phyloP scores from a whole-genome alignment of 2,888 invertebrate genomes.

The Noctuana brunneofusca region DNA sequence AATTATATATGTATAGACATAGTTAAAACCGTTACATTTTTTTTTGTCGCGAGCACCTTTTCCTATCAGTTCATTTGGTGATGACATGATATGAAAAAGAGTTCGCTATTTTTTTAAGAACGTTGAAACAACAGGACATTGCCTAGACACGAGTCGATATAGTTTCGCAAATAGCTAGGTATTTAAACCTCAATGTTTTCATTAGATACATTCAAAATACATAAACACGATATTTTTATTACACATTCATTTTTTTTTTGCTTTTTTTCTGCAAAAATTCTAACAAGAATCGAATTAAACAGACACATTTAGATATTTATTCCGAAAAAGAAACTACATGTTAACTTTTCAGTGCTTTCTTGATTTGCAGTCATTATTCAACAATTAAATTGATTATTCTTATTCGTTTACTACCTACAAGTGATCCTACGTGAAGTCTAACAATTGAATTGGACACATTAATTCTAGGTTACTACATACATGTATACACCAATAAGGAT shows the following conservation, averaged over 20 bases:
- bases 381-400: conserved; percentile 24
- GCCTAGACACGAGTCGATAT: conserved; percentile 63
- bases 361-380: conserved; percentile 22
- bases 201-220: conserved; percentile 63
- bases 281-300: conserved; percentile 40
- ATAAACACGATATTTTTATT: conserved; percentile 58
- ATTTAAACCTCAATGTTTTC: conserved; percentile 58
- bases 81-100: conserved; percentile 51
- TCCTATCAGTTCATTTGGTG: conserved; percentile 42
- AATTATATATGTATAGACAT: conserved; percentile 77
- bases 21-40: conserved; percentile 73
- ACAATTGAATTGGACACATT: conserved; percentile 54
- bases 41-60: conserved; percentile 62
- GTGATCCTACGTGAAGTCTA: conserved; percentile 38
- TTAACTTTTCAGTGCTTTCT: conserved; percentile 40
- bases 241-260: conserved; percentile 47
- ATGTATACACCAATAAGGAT: conserved; percentile 41
- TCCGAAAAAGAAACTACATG: conserved; percentile 65
- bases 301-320: conserved; percentile 43
- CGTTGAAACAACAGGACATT: conserved; percentile 64
- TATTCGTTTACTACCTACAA: conserved; percentile 36
- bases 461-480: conserved; percentile 42
- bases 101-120: conserved; percentile 58
- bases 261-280: conserved; percentile 50
- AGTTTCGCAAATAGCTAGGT: conserved; percentile 64